These are phyloP conservation scores for Amiota minor DNA, from an alignment of 2,888 invertebrate genomes.

Conservation along the genomic window DNA sequence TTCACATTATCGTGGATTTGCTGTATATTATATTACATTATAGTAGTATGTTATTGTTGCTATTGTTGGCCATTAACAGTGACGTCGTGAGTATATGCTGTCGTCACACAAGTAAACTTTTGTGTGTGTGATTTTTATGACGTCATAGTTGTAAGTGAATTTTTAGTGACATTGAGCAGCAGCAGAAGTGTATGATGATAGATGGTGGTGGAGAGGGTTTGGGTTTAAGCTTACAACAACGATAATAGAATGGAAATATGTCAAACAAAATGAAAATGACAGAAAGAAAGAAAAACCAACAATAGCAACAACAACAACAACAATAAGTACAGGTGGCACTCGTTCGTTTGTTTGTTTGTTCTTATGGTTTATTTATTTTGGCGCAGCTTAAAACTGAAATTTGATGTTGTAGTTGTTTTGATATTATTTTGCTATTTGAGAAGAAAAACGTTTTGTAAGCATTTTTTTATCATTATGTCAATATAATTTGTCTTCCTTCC, in stretches of 20 bases:
- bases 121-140: not conserved
- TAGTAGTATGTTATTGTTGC: no score
- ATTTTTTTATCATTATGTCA: conserved; percentile 20
- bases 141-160: conserved; percentile 13
- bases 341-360: not conserved
- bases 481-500: not conserved
- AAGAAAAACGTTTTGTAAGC: not conserved
- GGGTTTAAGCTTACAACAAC: not conserved
- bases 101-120: no score
- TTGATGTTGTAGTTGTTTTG: not conserved
- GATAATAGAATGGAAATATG: no score
- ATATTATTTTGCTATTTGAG: not conserved
- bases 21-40: not conserved
- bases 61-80: no score
- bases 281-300: not conserved
- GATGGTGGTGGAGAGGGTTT: not conserved
- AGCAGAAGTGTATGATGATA: not conserved
- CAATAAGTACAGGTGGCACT: not conserved
- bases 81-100: no score
- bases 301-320: not conserved
- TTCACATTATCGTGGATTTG: no score
- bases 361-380: not conserved
- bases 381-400: not conserved
- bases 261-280: no score
- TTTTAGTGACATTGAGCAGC: not conserved